Evolutionary conservation across 1,140 invertebrate species (phyloP), one percentile per base, ranked within the genome.

Genomic region (Ridgeia piscesae): DNA sequence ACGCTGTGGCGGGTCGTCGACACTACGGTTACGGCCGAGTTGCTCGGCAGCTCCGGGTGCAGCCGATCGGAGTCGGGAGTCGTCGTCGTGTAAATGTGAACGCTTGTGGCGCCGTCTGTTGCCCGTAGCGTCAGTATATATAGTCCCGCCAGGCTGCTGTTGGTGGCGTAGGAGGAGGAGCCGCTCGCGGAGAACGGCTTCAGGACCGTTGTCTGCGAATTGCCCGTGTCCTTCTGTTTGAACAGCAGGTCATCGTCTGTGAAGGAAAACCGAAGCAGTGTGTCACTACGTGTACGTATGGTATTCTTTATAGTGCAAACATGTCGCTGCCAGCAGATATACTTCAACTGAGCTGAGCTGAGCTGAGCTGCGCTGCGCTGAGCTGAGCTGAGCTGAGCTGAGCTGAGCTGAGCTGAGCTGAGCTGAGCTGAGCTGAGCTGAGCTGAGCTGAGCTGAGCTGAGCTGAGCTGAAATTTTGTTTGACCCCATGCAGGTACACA

Each of bases 71-170:
- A n/a, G 42, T 42, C 90, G 0, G 94, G 91, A 1, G 93, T 92
- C 1, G 93, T 93, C 0, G 94, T 94, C 1, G 93, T 94, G 33
- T 94, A 93, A 9, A 95, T 90, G n/a, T 92, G 89, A 0, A 93
- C 95, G 0, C 88, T 92, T 1, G 93, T 94, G 35, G 94, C 94
- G 6, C 58, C 91, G 8, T 93, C 93, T 4, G 93, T 91, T 1
- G 94, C 91, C 1, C 91, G 91, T 8, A 95, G 27, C n/a, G 94
- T 93, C 88, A 95, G 21, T 11, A 93, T 92, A 92, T 95, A 95
- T 0, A 94, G 35, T 33, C 95, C 95, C 0, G 92, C 58, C 27
- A 4, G 58, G n/a, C 91, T 93, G 34, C 93, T 91, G 9, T 92
- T 42, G n/a, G 93, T 93, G 33, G 42, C 91, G 93, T 94, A 95